These are phyloP conservation scores for Myotis myotis DNA, from an alignment of 2,797 vertebrate species.

Conservation along the genomic window DNA sequence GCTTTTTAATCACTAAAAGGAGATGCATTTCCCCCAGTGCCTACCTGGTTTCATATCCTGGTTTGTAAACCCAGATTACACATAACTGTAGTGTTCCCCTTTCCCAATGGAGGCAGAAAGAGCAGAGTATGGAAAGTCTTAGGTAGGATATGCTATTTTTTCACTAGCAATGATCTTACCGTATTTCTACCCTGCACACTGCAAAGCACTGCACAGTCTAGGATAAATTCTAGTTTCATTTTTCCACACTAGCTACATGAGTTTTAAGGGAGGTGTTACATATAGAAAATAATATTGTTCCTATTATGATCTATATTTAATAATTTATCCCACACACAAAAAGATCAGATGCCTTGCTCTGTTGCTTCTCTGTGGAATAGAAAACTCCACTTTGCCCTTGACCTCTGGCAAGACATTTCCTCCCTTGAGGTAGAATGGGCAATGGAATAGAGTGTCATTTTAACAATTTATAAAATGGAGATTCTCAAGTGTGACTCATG, in stretches of 20 bases:
- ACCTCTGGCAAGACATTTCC: background rate
- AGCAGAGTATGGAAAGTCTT: background rate
- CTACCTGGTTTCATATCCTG: background rate
- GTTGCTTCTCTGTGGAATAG: background rate
- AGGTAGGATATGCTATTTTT: background rate
- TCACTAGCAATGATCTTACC: background rate
- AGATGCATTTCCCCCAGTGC: background rate
- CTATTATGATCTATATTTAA: background rate
- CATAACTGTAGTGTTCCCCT: rapidly evolving
- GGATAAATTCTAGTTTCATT: background rate
- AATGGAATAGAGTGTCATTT: background rate
- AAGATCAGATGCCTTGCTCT: background rate
- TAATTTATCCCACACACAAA: background rate
- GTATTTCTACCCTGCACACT: background rate
- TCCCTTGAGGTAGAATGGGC: background rate
- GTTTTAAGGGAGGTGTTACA: background rate
- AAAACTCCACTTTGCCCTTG: background rate
- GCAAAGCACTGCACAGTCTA: background rate
- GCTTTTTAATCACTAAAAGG: background rate
- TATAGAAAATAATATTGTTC: background rate
- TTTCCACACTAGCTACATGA: background rate
- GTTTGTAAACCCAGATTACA: background rate
- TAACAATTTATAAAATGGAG: background rate
- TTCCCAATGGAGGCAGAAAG: background rate
- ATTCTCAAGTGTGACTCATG: background rate